Percentiles rank a stretch among this genome's conserved stretches.
phyloP scores from a whole-genome alignment of 2,888 invertebrate species.

The Acrobasis suavella region DNA sequence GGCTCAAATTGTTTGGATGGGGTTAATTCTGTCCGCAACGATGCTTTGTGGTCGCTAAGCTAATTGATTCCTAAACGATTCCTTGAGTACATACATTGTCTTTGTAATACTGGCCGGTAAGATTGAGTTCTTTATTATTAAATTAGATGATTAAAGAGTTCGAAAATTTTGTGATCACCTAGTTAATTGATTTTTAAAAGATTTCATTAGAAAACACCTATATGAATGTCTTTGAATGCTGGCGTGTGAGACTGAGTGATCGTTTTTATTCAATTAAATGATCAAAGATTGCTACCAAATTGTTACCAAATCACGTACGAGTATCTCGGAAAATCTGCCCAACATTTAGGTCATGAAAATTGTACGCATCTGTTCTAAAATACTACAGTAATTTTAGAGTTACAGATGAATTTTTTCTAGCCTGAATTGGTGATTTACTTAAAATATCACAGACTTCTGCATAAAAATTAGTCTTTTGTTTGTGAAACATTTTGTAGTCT shows the following conservation, averaged over 20 bases:
- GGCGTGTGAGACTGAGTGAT: slow-evolving; percentile 21
- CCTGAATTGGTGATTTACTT: too few species aligned
- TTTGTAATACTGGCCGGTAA: slow-evolving; percentile 23
- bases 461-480: too few species aligned
- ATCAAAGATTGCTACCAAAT: too few species aligned
- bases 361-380: too few species aligned
- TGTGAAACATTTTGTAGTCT: too few species aligned
- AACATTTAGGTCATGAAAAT: too few species aligned
- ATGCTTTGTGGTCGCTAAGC: slow-evolving; percentile 50
- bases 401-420: too few species aligned
- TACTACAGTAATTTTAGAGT: too few species aligned
- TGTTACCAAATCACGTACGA: too few species aligned
- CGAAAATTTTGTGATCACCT: slow-evolving; percentile 4
- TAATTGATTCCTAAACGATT: slow-evolving; percentile 29
- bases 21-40: slow-evolving; percentile 58
- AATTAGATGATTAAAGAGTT: slow-evolving; percentile 25
- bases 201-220: slow-evolving; percentile 11
- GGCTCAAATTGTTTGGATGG: slow-evolving; percentile 49
- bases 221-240: slow-evolving; percentile 17
- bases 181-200: slow-evolving; percentile 29
- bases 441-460: too few species aligned
- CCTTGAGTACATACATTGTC: slow-evolving; percentile 19
- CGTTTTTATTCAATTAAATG: slow-evolving; percentile 17
- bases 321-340: too few species aligned
- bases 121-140: slow-evolving; percentile 23